These are phyloP conservation scores for Panzeria rudis DNA, from an alignment of 2,888 invertebrate species.

Conservation along the genomic window DNA sequence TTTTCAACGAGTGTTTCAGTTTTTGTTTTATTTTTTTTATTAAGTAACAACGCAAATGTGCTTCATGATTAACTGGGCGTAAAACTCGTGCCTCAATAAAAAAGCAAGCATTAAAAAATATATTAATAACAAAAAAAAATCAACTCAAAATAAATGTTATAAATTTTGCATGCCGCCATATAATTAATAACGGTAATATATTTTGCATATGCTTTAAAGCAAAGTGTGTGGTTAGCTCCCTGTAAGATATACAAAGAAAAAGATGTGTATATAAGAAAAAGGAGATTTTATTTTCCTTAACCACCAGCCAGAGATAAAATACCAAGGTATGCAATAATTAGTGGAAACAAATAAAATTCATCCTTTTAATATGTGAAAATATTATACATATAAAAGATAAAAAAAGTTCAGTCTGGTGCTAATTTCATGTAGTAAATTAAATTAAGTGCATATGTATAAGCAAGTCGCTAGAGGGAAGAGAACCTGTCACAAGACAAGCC, in stretches of 20 bases:
- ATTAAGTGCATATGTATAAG: too few species aligned
- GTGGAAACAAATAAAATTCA: background rate
- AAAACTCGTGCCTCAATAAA: constrained; percentile 65
- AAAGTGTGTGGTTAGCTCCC: constrained; percentile 10
- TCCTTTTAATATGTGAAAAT: too few species aligned
- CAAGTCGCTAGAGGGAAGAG: too few species aligned
- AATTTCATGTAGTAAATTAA: too few species aligned
- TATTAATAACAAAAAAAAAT: constrained; percentile 13
- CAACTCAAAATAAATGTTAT: constrained; percentile 71
- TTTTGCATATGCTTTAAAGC: constrained; percentile 71
- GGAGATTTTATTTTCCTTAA: background rate
- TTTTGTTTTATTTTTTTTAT: background rate
- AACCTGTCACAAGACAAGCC: too few species aligned
- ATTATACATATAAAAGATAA: too few species aligned
- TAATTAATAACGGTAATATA: constrained; percentile 76
- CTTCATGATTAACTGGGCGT: constrained; percentile 69
- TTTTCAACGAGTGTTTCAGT: background rate
- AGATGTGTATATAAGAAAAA: background rate
- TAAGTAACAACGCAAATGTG: constrained; percentile 33
- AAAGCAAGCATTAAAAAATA: constrained; percentile 15
- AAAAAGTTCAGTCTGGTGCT: too few species aligned
- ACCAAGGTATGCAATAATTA: background rate
- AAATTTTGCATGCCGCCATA: constrained; percentile 75
- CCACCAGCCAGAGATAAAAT: background rate
- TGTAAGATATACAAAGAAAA: background rate